A percentile compares a stretch with the other conserved stretches of the same genome.
phyloP scores from a whole-genome alignment of 1,140 invertebrate genomes.

The Bombus soroeensis region DNA sequence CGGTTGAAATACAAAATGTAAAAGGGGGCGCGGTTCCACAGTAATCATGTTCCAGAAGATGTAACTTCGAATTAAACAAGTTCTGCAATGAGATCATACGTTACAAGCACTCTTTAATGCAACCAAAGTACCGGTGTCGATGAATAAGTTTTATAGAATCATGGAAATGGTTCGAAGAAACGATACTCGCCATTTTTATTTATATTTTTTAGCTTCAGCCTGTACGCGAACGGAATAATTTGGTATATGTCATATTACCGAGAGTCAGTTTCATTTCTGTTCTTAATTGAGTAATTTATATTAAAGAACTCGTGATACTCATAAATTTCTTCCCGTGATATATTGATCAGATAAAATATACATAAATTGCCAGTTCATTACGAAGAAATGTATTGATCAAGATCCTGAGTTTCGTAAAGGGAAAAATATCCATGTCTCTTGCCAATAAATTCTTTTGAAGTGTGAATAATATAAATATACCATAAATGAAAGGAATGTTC shows the following conservation, averaged over 20 bases:
- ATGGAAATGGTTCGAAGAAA: neutral
- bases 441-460: neutral
- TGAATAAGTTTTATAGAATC: neutral
- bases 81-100: slow-evolving; percentile 40
- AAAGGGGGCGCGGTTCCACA: neutral
- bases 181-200: neutral
- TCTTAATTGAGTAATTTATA: neutral
- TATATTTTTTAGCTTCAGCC: neutral
- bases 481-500: no score
- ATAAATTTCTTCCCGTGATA: neutral
- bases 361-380: neutral
- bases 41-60: slow-evolving; percentile 2
- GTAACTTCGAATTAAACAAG: slow-evolving; percentile 1
- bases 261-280: neutral
- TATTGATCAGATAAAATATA: neutral
- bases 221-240: neutral
- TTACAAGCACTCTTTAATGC: neutral
- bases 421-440: neutral
- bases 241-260: neutral
- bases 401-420: neutral
- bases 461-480: neutral
- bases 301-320: neutral
- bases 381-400: neutral
- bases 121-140: no score
- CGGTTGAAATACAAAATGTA: neutral